Conservation (phyloP, 2,797 vertebrate species). For the Smutsia gigantea region DNA sequence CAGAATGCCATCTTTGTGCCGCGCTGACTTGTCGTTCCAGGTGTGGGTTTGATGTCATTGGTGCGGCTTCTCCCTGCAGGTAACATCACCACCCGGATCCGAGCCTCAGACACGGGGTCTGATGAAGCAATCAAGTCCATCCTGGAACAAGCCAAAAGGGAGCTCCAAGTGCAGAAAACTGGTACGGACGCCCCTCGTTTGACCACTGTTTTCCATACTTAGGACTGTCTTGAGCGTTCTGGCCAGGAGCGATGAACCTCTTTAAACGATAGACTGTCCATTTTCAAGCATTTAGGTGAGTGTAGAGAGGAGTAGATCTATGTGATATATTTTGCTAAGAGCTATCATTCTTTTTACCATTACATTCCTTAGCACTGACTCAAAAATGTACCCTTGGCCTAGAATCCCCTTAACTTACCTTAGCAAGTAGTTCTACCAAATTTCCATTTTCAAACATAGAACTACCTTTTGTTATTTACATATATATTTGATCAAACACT, state of each 20-base stretch:
- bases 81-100: slow-evolving; percentile 96
- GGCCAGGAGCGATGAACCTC: slow-evolving; percentile 33
- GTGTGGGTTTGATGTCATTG: slow-evolving; percentile 61
- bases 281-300: neutral
- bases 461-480: slow-evolving; percentile 30
- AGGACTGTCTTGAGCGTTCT: slow-evolving; percentile 65
- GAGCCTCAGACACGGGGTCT: slow-evolving; percentile 94
- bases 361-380: neutral
- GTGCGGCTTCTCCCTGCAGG: slow-evolving; percentile 87
- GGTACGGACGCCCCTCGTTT: slow-evolving; percentile 85
- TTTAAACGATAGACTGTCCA: neutral
- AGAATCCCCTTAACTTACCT: neutral
- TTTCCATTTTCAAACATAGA: neutral
- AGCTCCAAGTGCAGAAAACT: slow-evolving; percentile 98
- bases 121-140: slow-evolving; percentile 98
- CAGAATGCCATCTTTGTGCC: slow-evolving; percentile 20
- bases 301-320: neutral
- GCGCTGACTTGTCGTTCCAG: neutral
- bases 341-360: neutral
- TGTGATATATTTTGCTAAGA: neutral
- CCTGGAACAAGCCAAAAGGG: slow-evolving; percentile 97
- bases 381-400: neutral
- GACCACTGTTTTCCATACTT: slow-evolving; percentile 47
- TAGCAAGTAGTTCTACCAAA: neutral
- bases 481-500: neutral